These are phyloP conservation scores for Crenuchus spilurus DNA, from an alignment of 2,797 vertebrate species.

Conservation along the genomic window DNA sequence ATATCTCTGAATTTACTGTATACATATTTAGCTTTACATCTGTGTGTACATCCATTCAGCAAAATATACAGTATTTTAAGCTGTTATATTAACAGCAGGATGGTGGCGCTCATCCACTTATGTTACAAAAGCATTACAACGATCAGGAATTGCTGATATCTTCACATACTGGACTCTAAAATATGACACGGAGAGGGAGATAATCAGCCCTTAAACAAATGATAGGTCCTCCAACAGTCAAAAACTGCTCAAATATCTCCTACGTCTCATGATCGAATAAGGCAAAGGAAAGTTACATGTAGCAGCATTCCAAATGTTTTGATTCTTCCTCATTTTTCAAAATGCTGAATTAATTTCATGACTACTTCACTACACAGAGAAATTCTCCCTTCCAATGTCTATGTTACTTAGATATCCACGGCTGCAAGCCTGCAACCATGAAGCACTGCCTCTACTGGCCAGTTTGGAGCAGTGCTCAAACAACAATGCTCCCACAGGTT, in stretches of 20 bases:
- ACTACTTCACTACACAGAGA: background rate
- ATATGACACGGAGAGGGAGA: background rate
- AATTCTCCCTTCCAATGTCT: background rate
- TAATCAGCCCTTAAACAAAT: constrained; percentile 39
- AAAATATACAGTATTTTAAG: background rate
- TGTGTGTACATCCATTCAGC: background rate
- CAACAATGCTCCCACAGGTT: background rate
- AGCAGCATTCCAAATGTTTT: constrained; percentile 79
- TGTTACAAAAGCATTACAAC: background rate
- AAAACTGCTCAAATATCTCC: constrained; percentile 24
- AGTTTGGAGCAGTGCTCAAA: background rate
- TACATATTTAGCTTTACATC: constrained; percentile 22
- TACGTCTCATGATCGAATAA: constrained; percentile 75
- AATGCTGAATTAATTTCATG: constrained; percentile 36
- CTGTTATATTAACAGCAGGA: background rate
- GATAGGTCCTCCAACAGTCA: background rate
- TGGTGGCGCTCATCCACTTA: background rate
- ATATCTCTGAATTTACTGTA: constrained; percentile 1
- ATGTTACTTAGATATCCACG: no score
- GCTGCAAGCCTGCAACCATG: no score
- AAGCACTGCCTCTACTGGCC: background rate
- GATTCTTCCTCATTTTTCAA: constrained; percentile 48
- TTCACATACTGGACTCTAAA: background rate
- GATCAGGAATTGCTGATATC: no score
- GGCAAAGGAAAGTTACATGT: constrained; percentile 81